Base-by-base conservation (phyloP, 2,888 invertebrate genomes). In the Aspidiotus destructor region DNA sequence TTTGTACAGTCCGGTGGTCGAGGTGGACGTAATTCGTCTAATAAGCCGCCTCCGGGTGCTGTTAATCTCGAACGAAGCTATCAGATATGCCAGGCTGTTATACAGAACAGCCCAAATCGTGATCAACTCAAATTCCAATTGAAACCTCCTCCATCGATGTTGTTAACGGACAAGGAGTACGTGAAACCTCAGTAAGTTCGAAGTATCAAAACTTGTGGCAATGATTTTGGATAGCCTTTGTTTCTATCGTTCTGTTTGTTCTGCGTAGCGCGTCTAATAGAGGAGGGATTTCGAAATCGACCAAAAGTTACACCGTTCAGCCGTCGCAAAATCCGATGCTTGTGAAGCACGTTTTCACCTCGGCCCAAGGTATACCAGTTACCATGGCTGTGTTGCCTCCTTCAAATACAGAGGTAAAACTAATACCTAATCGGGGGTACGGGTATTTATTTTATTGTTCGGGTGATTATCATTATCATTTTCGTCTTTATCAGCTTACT, bases 61-160 rank as follows among this genome's bases (percentile, higher is more conserved):
- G 91, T 95, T 48, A 95, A 96, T 79, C 80, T 95, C 68, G 94
- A 95, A 77, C 84, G 96, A 69, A 95, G 95, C 76, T 92, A 94
- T 78, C 94, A 95, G 80, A 96, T 96, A 74, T 92, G 91, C 70
- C 80, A 84, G 77, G 83, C 81, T 61, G 82, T 84, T n/a, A 91
- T 96, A 72, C 92, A 93, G 79, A 93, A 92, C 78, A 94, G 92
- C 76, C 92, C 92, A 0, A 93, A 93, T 79, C 82, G 92, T 16
- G 91, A 92, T 76, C 91, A 91, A 74, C 78, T 92, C 61, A 85
- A 89, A 69, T 88, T 88, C 8, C 92, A 92, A 76, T 78, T 92
- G 73, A 87, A 91, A 72, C 92, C 92, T 57, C 92, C 92, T 13
- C 90, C 92, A 3, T 87, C 89, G 70, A 80, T 89, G 71, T 79